These are phyloP conservation scores for Hymenochirus boettgeri DNA, from an alignment of 2,113 vertebrate species.

Conservation along the genomic window DNA sequence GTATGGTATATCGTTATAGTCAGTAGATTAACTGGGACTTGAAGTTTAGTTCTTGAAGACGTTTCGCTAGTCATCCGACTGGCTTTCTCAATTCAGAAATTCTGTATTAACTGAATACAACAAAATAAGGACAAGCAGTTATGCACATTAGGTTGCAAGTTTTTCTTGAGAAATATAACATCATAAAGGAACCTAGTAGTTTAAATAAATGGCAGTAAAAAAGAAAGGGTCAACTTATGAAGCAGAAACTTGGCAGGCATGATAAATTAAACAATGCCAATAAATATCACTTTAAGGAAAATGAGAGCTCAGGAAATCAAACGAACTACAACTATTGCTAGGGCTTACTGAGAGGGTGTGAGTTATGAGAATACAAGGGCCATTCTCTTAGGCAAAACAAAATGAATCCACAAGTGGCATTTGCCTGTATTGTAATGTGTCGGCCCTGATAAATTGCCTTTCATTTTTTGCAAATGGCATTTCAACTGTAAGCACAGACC, in stretches of 20 bases:
- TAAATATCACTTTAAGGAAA: conserved; percentile 9
- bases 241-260: conserved; percentile 13
- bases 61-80: too few species aligned
- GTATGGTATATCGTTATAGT: too few species aligned
- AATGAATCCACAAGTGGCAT: conserved; percentile 21
- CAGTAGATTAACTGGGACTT: too few species aligned
- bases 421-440: conserved; percentile 22
- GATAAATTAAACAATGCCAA: conserved; percentile 31
- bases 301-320: conserved; percentile 6
- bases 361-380: conserved; percentile 34
- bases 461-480: conserved; percentile 15
- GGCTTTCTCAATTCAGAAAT: too few species aligned
- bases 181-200: too few species aligned
- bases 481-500: conserved; percentile 14
- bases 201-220: neutral
- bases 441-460: conserved; percentile 35
- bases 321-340: conserved; percentile 25
- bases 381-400: conserved; percentile 24
- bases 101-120: too few species aligned
- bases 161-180: too few species aligned
- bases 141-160: too few species aligned
- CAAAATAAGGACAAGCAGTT: too few species aligned
- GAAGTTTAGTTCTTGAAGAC: too few species aligned
- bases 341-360: conserved; percentile 19
- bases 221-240: neutral